phyloP scores from a whole-genome alignment of 2,113 vertebrate species.

The Cyprinus carpio region DNA sequence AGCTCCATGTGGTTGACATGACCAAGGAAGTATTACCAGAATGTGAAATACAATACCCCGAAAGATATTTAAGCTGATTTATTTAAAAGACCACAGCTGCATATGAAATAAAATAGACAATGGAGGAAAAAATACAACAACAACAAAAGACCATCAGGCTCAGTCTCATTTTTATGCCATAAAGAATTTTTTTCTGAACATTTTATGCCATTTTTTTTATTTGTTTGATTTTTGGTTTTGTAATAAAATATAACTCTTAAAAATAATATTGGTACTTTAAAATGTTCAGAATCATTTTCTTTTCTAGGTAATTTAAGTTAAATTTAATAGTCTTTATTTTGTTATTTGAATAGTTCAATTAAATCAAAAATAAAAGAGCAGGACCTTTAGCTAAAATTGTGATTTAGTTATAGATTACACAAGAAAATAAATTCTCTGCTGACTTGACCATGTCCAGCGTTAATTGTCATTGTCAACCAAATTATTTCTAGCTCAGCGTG shows the following conservation, averaged over 20 bases:
- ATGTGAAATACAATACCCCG: constrained; percentile 53
- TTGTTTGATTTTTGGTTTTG: not conserved
- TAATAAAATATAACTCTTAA: not conserved
- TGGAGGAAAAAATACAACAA: not conserved
- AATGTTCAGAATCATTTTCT: not conserved
- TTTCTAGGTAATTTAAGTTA: not conserved
- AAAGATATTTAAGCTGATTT: constrained; percentile 47
- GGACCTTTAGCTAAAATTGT: not conserved
- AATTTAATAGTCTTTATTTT: not conserved
- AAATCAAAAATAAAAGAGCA: not conserved
- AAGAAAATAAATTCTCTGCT: not conserved
- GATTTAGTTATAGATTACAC: not conserved
- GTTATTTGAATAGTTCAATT: not conserved
- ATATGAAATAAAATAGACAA: constrained; percentile 21
- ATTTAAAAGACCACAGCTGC: constrained; percentile 29
- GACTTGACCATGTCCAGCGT: not conserved
- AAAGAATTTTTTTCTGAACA: not conserved
- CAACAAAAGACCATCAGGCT: constrained; percentile 10
- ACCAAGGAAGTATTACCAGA: constrained; percentile 63
- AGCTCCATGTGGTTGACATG: constrained; percentile 63
- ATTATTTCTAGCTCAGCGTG: not conserved
- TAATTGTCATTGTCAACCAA: not conserved
- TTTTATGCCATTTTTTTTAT: no score
- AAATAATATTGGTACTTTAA: not conserved
- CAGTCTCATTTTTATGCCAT: not conserved